A percentile compares a stretch with the other conserved stretches of the same genome.
Conservation (phyloP, 2,888 invertebrate genomes). For the Megaustenia siamemsis region DNA sequence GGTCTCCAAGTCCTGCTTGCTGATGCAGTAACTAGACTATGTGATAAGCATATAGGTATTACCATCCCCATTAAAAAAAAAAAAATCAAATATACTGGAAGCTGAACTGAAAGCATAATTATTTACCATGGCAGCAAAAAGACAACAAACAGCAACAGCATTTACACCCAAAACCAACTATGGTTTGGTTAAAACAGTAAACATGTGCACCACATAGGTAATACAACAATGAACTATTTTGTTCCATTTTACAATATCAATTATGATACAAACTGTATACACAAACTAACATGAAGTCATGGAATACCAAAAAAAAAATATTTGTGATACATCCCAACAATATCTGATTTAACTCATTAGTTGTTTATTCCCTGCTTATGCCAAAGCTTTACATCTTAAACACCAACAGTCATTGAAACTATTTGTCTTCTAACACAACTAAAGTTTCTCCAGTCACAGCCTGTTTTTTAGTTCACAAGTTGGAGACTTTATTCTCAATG, state of each 20-base stretch:
- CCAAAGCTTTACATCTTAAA: no score
- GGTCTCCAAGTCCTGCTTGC: no score
- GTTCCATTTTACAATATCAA: neutral
- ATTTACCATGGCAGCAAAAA: neutral
- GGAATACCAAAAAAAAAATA: neutral
- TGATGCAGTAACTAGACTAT: no score
- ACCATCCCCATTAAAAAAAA: no score
- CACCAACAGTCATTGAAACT: no score
- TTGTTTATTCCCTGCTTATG: no score
- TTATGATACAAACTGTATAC: neutral
- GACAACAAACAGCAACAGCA: neutral
- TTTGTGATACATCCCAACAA: neutral
- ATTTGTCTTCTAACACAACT: no score
- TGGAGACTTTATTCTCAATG: no score
- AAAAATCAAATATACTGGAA: neutral
- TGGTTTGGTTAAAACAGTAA: neutral
- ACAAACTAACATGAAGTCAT: neutral
- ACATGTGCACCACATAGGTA: neutral
- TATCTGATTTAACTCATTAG: no score
- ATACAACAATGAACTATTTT: neutral
- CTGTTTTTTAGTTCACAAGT: no score
- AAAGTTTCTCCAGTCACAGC: no score
- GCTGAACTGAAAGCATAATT: constrained; percentile 9
- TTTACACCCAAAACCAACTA: neutral
- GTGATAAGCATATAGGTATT: no score